Conservation (phyloP, 2,888 invertebrate genomes). For the Drosophila prostipennis region DNA sequence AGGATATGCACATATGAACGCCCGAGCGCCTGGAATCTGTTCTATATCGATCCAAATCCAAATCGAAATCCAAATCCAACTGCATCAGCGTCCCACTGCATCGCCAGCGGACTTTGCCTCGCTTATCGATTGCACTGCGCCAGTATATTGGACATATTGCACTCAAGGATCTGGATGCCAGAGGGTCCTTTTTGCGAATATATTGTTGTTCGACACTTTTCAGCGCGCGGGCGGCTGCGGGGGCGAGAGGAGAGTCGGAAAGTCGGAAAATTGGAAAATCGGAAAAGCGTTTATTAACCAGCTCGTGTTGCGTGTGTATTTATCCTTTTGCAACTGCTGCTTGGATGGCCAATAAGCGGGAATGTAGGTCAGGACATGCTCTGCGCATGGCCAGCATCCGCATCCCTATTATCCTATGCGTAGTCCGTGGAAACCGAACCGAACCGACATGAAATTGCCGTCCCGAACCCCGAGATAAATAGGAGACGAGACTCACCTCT, state of each 20-base stretch:
- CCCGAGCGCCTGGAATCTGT: slow-evolving; percentile 41
- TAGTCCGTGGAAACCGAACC: background rate
- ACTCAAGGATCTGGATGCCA: slow-evolving; percentile 3
- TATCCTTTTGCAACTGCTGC: slow-evolving; percentile 50
- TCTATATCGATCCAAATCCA: slow-evolving; percentile 41
- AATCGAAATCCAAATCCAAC: slow-evolving; percentile 28
- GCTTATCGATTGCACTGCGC: slow-evolving; percentile 32
- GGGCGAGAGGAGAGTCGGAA: background rate
- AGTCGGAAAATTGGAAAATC: slow-evolving; percentile 20
- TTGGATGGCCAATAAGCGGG: slow-evolving; percentile 73
- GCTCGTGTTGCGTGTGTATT: slow-evolving; percentile 42
- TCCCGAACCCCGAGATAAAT: slow-evolving; percentile 9
- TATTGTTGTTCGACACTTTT: slow-evolving; percentile 2
- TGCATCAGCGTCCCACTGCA: slow-evolving; percentile 40
- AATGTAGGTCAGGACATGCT: slow-evolving; percentile 72
- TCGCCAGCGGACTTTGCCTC: background rate
- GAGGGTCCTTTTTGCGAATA: background rate
- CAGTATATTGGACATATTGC: slow-evolving; percentile 19
- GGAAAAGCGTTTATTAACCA: slow-evolving; percentile 50
- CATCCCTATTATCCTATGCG: slow-evolving; percentile 17
- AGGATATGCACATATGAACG: slow-evolving; percentile 67
- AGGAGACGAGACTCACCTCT: slow-evolving; percentile 16
- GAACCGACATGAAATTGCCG: background rate
- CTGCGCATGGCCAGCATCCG: slow-evolving; percentile 67
- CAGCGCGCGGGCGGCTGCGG: slow-evolving; percentile 1